Evolutionary conservation across 2,797 vertebrate genomes (phyloP).

Genomic region (Muscicapa comitata): DNA sequence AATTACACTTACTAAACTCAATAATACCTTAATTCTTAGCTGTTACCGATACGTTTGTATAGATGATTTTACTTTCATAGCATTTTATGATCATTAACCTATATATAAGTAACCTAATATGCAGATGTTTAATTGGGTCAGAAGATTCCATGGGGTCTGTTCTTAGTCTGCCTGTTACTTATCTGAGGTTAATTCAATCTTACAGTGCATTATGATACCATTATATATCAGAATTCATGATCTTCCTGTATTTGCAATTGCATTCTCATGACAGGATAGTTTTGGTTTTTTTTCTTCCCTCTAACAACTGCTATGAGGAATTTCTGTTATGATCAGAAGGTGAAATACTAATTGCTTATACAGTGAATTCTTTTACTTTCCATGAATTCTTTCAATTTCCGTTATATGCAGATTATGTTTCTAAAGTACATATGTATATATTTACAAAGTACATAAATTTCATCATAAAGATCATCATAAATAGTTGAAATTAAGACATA

Average conservation of each 20-base stretch:
- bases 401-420: not conserved
- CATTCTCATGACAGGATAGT: not conserved
- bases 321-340: not conserved
- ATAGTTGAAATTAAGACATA: not conserved
- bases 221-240: not conserved
- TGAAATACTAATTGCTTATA: not conserved
- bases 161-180: not conserved
- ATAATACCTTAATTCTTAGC: not conserved
- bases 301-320: not conserved
- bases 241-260: not conserved
- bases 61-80: not conserved
- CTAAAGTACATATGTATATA: not conserved
- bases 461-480: not conserved
- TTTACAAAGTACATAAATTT: not conserved
- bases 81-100: not conserved
- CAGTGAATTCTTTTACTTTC: not conserved
- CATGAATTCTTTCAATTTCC: not conserved
- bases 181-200: not conserved
- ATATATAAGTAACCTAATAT: not conserved
- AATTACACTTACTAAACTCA: not conserved
- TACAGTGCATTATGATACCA: not conserved
- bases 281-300: accelerated
- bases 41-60: not conserved
- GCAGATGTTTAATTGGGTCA: not conserved
- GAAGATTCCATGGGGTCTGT: not conserved